These are phyloP conservation scores for Bombus confusus DNA, from an alignment of 1,140 invertebrate species.

Conservation along the genomic window DNA sequence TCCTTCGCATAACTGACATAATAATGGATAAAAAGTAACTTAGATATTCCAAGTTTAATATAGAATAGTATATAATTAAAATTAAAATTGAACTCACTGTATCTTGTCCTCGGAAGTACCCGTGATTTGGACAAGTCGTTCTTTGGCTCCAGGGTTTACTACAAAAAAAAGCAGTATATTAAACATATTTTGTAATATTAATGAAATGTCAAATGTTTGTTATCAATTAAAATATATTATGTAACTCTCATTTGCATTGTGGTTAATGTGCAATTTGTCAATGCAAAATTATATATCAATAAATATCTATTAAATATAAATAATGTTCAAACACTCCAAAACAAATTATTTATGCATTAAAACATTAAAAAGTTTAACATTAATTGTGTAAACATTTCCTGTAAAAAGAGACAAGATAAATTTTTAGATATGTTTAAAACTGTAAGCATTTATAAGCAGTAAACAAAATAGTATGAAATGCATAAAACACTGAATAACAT, in stretches of 20 bases:
- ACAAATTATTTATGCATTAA: conserved; percentile 37
- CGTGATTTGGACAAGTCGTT: conserved; percentile 95
- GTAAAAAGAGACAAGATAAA: conserved; percentile 28
- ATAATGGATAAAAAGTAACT: conserved; percentile 15
- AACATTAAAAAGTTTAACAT: conserved; percentile 22
- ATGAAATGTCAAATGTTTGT: not conserved
- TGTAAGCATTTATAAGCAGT: conserved; percentile 43
- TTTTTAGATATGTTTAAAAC: conserved; percentile 20
- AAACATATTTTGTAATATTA: conserved; percentile 2
- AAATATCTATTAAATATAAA: conserved; percentile 34
- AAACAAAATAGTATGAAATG: conserved; percentile 22
- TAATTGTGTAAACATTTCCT: conserved; percentile 22
- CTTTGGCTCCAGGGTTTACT: conserved; percentile 95
- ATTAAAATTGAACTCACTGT: conserved; percentile 85
- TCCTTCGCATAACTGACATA: conserved; percentile 91
- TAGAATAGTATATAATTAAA: not conserved
- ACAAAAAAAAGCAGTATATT: conserved; percentile 76
- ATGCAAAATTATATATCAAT: conserved; percentile 23
- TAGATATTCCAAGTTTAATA: conserved; percentile 15
- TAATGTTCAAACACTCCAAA: conserved; percentile 21
- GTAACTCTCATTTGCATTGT: conserved; percentile 33
- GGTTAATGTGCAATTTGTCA: conserved; percentile 32
- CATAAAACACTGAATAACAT: conserved; percentile 18
- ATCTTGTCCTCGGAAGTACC: conserved; percentile 95
- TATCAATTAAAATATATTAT: conserved; percentile 10